Conservation (phyloP, 2,797 vertebrate species). For the Decapterus maruadsi region DNA sequence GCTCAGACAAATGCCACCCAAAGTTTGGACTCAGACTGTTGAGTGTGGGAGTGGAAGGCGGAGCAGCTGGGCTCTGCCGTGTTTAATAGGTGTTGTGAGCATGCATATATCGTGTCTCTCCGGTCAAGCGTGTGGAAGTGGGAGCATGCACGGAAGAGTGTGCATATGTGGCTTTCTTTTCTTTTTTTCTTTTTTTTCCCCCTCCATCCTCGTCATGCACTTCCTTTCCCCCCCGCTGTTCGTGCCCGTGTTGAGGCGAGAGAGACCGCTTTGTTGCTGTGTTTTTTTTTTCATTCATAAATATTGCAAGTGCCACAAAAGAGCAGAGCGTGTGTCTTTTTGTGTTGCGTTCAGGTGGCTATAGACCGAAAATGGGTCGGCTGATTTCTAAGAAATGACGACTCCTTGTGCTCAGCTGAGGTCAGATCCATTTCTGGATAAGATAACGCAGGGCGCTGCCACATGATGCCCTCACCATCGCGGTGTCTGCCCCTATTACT, state of each 20-base stretch:
- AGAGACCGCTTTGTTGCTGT: constrained; percentile 16
- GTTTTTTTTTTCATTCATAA: constrained; percentile 41
- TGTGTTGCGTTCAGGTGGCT: constrained; percentile 16
- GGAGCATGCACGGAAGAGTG: not conserved
- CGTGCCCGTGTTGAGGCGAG: not conserved
- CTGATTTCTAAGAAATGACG: constrained; percentile 61
- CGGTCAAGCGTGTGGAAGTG: constrained; percentile 3
- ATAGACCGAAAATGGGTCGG: constrained; percentile 33
- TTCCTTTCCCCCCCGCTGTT: not conserved
- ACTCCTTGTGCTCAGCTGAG: constrained; percentile 46
- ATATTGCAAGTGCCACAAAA: constrained; percentile 43
- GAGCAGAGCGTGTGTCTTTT: constrained; percentile 7
- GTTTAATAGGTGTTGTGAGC: constrained; percentile 32
- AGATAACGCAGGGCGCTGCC: constrained; percentile 55
- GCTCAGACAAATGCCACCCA: constrained; percentile 39
- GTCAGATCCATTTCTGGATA: constrained; percentile 64
- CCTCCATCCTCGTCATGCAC: not conserved
- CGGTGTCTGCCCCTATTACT: constrained; percentile 50
- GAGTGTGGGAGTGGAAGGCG: not conserved
- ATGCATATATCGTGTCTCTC: constrained; percentile 11
- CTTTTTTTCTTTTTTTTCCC: constrained; percentile 4
- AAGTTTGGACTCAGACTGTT: constrained; percentile 44
- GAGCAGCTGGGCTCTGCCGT: constrained; percentile 45
- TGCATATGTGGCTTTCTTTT: constrained; percentile 5
- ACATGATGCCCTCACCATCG: constrained; percentile 52